These are phyloP conservation scores for Yoshiicerus persimilis DNA, from an alignment of 1,140 invertebrate genomes.

Conservation along the genomic window DNA sequence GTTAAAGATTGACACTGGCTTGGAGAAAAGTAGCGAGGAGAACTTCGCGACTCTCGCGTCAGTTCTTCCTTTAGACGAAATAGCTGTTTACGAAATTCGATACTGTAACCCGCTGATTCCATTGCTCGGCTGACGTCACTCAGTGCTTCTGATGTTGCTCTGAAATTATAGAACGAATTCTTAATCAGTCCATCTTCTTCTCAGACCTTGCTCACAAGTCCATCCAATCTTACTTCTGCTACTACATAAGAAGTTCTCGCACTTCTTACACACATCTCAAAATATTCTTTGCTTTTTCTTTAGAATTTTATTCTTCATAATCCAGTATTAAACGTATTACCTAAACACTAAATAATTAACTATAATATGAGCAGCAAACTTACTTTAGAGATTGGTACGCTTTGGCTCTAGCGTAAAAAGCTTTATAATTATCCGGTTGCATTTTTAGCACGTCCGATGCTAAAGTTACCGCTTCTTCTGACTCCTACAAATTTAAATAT, in stretches of 20 bases:
- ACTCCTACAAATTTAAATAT: constrained; percentile 56
- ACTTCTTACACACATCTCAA: too few relatives aligned
- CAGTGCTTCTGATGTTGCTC: constrained; percentile 55
- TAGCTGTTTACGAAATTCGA: constrained; percentile 57
- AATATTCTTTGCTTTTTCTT: too few relatives aligned
- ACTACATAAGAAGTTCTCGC: too few relatives aligned
- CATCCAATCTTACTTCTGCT: not conserved
- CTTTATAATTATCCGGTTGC: constrained; percentile 85
- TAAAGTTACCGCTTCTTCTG: constrained; percentile 71
- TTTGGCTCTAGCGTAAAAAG: constrained; percentile 85
- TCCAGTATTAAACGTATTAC: too few relatives aligned
- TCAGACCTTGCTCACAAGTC: not conserved
- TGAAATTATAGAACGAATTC: constrained; percentile 46
- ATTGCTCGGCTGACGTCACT: constrained; percentile 59
- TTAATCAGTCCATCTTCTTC: not conserved
- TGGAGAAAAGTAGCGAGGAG: not conserved
- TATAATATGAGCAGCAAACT: constrained; percentile 44
- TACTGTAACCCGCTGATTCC: constrained; percentile 56
- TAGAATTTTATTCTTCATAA: too few relatives aligned
- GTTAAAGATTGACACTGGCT: not conserved
- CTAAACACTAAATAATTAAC: too few relatives aligned
- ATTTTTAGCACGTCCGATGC: constrained; percentile 80
- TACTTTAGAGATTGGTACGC: constrained; percentile 73
- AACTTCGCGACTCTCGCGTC: constrained; percentile 16
- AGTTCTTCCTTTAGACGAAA: constrained; percentile 57